Evolutionary conservation across 2,113 vertebrate species (phyloP).

Genomic region (Hippocampus abdominalis): DNA sequence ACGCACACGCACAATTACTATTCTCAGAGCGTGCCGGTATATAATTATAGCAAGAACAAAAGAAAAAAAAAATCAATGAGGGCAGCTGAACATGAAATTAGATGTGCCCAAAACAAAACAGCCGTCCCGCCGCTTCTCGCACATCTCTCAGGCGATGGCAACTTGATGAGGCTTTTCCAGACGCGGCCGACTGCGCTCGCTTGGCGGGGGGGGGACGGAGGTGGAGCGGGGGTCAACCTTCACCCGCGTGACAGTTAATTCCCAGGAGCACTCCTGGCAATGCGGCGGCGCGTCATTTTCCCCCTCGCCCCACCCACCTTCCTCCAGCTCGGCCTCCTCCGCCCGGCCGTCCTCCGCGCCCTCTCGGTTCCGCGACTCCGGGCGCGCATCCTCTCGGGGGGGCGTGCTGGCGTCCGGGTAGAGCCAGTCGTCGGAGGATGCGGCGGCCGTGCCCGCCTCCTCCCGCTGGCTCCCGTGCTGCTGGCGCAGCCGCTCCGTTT

Average conservation of each 20-base stretch:
- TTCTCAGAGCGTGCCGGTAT: constrained; percentile 27
- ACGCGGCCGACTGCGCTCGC: constrained; percentile 41
- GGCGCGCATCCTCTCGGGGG: constrained; percentile 48
- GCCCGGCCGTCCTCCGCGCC: constrained; percentile 49
- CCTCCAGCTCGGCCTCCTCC: constrained; percentile 63
- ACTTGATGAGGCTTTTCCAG: constrained; percentile 59
- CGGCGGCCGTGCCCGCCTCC: constrained; percentile 42
- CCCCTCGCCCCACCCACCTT: constrained; percentile 71
- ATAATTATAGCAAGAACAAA: constrained; percentile 38
- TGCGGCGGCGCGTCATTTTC: constrained; percentile 25
- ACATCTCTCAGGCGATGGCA: constrained; percentile 47
- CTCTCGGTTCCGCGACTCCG: constrained; percentile 50
- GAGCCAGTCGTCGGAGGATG: constrained; percentile 51
- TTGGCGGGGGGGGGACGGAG: not conserved
- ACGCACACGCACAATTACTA: constrained; percentile 27
- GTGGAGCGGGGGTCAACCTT: constrained; percentile 33
- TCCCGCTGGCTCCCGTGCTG: constrained; percentile 40
- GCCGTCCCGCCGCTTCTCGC: constrained; percentile 32
- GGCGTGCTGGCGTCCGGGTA: constrained; percentile 40
- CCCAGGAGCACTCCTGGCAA: constrained; percentile 46
- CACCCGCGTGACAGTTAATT: constrained; percentile 58
- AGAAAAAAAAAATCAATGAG: constrained; percentile 28
- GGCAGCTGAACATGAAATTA: constrained; percentile 44
- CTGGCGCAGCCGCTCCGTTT: constrained; percentile 51
- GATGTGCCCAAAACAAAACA: constrained; percentile 31